phyloP scores from a whole-genome alignment of 2,113 vertebrate species.

The Anguilla rostrata region DNA sequence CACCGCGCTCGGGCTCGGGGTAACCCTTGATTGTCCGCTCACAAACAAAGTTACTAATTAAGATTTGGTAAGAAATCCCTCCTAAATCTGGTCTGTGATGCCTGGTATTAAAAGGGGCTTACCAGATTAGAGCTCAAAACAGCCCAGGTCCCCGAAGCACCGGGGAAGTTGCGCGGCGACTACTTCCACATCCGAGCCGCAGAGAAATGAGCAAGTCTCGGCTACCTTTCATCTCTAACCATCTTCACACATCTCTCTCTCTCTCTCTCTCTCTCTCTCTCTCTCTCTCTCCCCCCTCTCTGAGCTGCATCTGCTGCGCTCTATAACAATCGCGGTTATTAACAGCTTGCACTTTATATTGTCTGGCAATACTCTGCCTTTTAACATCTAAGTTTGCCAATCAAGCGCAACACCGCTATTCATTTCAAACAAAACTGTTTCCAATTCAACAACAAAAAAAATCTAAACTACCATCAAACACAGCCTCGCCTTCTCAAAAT shows the following conservation, averaged over 20 bases:
- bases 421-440: neutral
- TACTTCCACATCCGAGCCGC: conserved; percentile 44
- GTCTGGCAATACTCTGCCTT: neutral
- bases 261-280: neutral
- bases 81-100: conserved; percentile 17
- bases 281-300: neutral
- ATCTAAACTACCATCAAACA: neutral
- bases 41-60: conserved; percentile 19
- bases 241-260: neutral
- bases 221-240: conserved; percentile 3
- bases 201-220: neutral
- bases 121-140: conserved; percentile 12
- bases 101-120: neutral
- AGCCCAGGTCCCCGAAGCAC: conserved; percentile 15
- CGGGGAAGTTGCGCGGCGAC: neutral
- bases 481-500: neutral
- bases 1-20: neutral
- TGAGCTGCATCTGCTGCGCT: neutral
- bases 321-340: neutral
- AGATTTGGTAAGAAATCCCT: conserved; percentile 16
- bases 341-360: neutral
- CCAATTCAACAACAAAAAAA: neutral
- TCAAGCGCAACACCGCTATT: neutral
- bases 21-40: neutral
- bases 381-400: neutral